Conservation (phyloP, 2,797 vertebrate species). For the Neopelma chrysocephalum region DNA sequence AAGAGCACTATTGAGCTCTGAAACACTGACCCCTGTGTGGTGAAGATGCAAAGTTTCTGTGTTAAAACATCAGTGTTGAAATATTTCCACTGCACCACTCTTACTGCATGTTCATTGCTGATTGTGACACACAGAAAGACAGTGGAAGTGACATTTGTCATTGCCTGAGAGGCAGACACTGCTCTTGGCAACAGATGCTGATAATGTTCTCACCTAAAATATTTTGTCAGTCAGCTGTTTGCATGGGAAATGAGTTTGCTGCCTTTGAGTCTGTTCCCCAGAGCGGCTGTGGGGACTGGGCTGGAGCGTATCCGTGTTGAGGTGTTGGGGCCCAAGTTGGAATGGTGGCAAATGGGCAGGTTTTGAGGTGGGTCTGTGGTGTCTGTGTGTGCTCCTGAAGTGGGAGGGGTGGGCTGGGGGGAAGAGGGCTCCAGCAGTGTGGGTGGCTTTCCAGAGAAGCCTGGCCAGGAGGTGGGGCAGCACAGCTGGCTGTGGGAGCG, state of each 20-base stretch:
- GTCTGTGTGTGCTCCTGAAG: background rate
- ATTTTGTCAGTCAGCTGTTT: background rate
- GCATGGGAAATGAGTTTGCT: background rate
- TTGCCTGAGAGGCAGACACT: background rate
- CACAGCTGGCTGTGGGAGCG: rapidly evolving
- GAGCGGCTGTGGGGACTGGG: rapidly evolving
- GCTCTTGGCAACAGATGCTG: background rate
- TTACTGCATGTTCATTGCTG: background rate
- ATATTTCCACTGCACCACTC: rapidly evolving
- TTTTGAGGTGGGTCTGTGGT: rapidly evolving
- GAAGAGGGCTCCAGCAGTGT: rapidly evolving
- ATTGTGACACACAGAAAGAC: rapidly evolving
- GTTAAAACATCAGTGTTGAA: background rate
- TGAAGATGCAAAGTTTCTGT: background rate
- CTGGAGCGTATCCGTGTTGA: rapidly evolving
- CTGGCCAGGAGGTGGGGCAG: background rate
- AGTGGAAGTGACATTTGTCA: background rate
- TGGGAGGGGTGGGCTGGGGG: background rate
- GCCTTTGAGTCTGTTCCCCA: background rate
- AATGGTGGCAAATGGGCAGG: rapidly evolving
- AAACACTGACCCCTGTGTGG: background rate
- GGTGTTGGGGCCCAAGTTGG: rapidly evolving
- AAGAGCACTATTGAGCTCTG: background rate
- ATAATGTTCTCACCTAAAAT: background rate
- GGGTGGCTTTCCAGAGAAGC: background rate